phyloP scores from a whole-genome alignment of 2,888 invertebrate species.

The Pheosia gnoma region DNA sequence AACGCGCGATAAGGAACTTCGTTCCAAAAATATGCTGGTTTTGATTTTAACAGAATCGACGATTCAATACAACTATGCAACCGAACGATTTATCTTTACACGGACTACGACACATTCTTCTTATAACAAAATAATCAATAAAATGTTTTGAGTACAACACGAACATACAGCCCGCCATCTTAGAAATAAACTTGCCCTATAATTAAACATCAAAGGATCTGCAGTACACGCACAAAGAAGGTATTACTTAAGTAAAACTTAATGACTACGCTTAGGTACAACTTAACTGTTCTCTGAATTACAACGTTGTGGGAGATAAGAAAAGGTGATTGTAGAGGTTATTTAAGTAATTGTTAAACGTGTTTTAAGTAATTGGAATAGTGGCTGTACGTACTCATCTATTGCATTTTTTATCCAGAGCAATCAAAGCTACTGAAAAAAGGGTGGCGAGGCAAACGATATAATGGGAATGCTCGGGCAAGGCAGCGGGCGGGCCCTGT shows the following conservation, averaged over 20 bases:
- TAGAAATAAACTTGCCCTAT: conserved; percentile 35
- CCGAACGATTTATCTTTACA: no score
- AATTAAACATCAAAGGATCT: conserved; percentile 42
- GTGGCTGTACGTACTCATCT: no score
- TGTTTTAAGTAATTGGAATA: neutral
- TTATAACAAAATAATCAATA: neutral
- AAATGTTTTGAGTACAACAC: neutral
- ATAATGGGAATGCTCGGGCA: no score
- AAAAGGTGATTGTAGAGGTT: conserved; percentile 1
- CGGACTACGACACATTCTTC: no score
- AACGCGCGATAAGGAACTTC: no score
- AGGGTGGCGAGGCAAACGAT: no score
- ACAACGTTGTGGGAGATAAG: conserved; percentile 11
- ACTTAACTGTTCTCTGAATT: conserved; percentile 27
- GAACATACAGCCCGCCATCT: conserved; percentile 19
- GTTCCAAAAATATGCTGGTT: no score
- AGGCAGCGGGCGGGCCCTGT: no score
- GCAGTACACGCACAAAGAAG: conserved; percentile 17
- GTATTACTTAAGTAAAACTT: conserved; percentile 23
- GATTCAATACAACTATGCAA: no score
- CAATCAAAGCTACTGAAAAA: no score
- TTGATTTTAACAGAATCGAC: no score
- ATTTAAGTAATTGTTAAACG: neutral
- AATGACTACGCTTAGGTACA: conserved; percentile 26
- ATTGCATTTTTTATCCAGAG: no score